phyloP scores from a whole-genome alignment of 1,140 invertebrate species.

The Micrasema longulum region DNA sequence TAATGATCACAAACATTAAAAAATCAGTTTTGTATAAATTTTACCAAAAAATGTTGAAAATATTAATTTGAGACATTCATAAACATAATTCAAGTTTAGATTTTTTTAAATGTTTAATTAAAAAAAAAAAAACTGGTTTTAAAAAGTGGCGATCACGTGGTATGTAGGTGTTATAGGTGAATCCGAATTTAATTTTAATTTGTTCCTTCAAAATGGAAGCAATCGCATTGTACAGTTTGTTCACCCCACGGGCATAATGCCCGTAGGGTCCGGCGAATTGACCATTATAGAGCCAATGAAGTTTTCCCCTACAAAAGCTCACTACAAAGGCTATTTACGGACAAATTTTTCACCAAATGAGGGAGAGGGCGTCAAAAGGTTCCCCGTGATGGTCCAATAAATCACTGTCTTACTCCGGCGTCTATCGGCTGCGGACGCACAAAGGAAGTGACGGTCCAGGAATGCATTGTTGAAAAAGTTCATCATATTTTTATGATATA shows the following conservation, averaged over 20 bases:
- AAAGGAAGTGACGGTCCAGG: slow-evolving; percentile 34
- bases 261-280: slow-evolving; percentile 28
- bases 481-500: slow-evolving; percentile 37
- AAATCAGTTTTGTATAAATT: no score
- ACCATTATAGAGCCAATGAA: slow-evolving; percentile 46
- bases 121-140: no score
- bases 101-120: no score
- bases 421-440: slow-evolving; percentile 46
- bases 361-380: slow-evolving; percentile 47
- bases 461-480: slow-evolving; percentile 39
- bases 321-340: slow-evolving; percentile 43
- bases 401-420: slow-evolving; percentile 48
- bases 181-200: slow-evolving; percentile 13
- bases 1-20: no score
- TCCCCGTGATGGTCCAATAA: slow-evolving; percentile 50
- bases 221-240: neutral
- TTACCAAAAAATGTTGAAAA: no score
- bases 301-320: slow-evolving; percentile 38
- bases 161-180: no score
- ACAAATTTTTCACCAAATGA: slow-evolving; percentile 45
- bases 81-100: no score
- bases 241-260: slow-evolving; percentile 19
- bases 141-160: slow-evolving; percentile 5
- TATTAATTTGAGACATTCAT: no score
- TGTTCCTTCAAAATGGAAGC: slow-evolving; percentile 14